These are phyloP conservation scores for Noctua janthina DNA, from an alignment of 2,888 invertebrate species.

Conservation along the genomic window DNA sequence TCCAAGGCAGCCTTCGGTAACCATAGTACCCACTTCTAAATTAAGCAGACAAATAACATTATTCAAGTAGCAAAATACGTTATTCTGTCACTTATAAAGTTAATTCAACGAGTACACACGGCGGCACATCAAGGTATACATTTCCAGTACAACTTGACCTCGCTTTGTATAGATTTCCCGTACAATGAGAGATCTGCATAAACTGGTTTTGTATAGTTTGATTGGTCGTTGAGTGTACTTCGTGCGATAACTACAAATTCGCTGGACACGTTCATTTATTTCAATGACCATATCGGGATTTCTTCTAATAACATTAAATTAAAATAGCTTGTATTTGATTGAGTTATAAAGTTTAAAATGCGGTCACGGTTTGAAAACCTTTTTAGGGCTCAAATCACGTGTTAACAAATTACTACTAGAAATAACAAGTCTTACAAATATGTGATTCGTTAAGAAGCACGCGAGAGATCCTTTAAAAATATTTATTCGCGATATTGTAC, in stretches of 20 bases:
- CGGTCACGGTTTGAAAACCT: slow-evolving; percentile 54
- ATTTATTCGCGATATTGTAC: slow-evolving; percentile 73
- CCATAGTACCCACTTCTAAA: background rate
- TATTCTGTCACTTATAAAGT: slow-evolving; percentile 20
- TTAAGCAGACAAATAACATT: slow-evolving; percentile 27
- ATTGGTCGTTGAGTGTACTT: background rate
- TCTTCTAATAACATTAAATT: slow-evolving; percentile 47
- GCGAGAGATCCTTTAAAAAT: slow-evolving; percentile 61
- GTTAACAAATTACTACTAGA: slow-evolving; percentile 44
- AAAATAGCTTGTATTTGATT: slow-evolving; percentile 53
- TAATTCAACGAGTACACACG: slow-evolving; percentile 1
- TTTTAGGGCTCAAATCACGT: slow-evolving; percentile 47
- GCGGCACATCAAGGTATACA: too few species aligned
- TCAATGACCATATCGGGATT: slow-evolving; percentile 30
- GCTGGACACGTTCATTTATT: slow-evolving; percentile 35
- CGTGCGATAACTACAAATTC: slow-evolving; percentile 31
- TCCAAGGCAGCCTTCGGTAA: background rate
- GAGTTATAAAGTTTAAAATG: slow-evolving; percentile 52
- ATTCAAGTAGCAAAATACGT: slow-evolving; percentile 28
- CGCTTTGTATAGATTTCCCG: background rate
- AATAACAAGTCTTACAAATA: slow-evolving; percentile 46
- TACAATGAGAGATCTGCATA: too few species aligned
- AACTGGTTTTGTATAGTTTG: too few species aligned
- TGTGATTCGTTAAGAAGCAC: slow-evolving; percentile 51
- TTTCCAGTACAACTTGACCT: too few species aligned